Evolutionary conservation across 2,113 vertebrate species (phyloP), one percentile per base, ranked within the genome.

Genomic region (Scomber colias): DNA sequence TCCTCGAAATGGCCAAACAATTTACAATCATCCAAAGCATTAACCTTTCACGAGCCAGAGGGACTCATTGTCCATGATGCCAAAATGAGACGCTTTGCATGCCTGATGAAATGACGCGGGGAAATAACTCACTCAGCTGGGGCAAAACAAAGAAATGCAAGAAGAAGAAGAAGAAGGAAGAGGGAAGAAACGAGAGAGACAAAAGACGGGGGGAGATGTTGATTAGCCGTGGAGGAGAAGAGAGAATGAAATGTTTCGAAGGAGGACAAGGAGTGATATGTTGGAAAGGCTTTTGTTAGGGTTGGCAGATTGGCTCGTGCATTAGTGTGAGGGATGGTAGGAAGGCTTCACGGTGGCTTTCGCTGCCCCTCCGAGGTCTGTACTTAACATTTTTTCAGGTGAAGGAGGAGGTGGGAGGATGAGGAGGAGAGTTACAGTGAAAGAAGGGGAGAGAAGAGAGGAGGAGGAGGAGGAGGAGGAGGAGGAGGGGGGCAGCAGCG

Each of bases 1-100:
- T 77, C 60, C 85, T 78, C 66, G 83, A 88, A 92, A 93, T 82
- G 90, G 85, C 84, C 77, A 91, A 92, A 93, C 91, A 91, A 89
- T 94, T 92, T 93, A 92, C 89, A 90, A 85, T 93, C 91, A 92
- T 88, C 84, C 79, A 68, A 90, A 74, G 84, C 88, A 91, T 93
- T 93, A 94, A 93, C 94, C 92, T 95, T 93, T 92, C 84, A 60
- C 49, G 51, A 85, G 83, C 83, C 79, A 68, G 21, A 35, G 83
- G 65, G 77, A 83, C 74, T 77, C 77, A 84, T 84, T 71, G 84
- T 87, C 85, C 81, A 81, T 77, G 86, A 90, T 74, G 81, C 72
- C 6, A 57, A 69, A 21, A 81, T 80, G 85, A 88, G 83, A 81
- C 61, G 78, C 81, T 83, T 79, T 84, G 73, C 71, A 84, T 89